Evolutionary conservation across 2,113 vertebrate genomes (phyloP), one percentile per base, ranked within the genome.

Genomic region (Pantherophis guttatus): DNA sequence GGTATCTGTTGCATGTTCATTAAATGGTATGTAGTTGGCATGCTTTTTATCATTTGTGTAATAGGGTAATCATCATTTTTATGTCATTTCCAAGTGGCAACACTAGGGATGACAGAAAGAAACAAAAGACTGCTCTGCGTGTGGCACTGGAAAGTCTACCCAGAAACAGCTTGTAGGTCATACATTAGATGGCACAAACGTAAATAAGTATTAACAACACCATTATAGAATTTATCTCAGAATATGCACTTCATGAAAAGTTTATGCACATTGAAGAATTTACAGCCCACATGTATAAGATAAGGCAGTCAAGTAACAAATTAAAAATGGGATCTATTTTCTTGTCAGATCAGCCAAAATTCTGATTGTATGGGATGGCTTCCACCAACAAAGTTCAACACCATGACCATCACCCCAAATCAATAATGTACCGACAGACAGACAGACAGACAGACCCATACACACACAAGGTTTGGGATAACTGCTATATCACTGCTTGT

Each of bases 141-240:
- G 92, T 94, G 87, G 90, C 86, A 65, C 55, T 86, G 62, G 33
- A 92, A 9, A 94, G 93, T 93, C 85, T 54, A 95, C 93, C 88
- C 15, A 75, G 90, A 92, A 94, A 91, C 44, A 91, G 87, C 55
- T 93, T 92, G 53, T 91, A 5, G 11, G 33, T 92, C 86, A 24
- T 52, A 19, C 24, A 95, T 95, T 95, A 94, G 94, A 94, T 96
- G 75, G 70, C 8, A 92, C 13, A 39, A 91, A 94, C 92, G 88
- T 26, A 94, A 95, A 89, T n/a, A 94, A 50, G 15, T 62, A 91
- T 96, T 96, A 95, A 88, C 90, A 92, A 94, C 89, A 91, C n/a
- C 88, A 93, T 93, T 88, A n/a, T 54, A 62, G 91, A 93, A 24
- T 95, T 95, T 58, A 87, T 92, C 92, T 2, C 55, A n/a, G 92